Base-by-base conservation (phyloP, 2,797 vertebrate genomes). In the Tauraco hartlaubi region DNA sequence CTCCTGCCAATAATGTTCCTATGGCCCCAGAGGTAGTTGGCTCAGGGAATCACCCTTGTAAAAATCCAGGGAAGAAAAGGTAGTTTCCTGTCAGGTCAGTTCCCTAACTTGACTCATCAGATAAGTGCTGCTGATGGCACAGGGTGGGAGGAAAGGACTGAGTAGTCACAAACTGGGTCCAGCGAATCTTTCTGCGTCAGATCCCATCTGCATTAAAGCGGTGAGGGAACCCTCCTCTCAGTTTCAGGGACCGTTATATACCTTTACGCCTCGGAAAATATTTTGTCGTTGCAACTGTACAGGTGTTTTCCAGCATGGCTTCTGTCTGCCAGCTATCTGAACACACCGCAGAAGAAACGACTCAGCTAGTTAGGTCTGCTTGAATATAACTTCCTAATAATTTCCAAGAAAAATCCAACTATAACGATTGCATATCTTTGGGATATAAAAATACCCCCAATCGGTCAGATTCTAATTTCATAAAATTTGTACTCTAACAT, bases 21-120 rank as follows among this genome's bases (percentile, higher is more conserved):
- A 5, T 2, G 6, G n/a, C 19, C 21, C 17, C 56, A 46, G 7
- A 51, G 29, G 15, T 0, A 49, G 25, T 0, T 28, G 37, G n/a
- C 46, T 56, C 49, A 44, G 18, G 35, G 20, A 62, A 66, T 21
- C 28, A 29, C 8, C 11, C 48, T 37, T 63, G 29, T 12, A 29
- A 92, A 92, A 85, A 51, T 15, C 15, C 58, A 62, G 5, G 63
- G 33, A 49, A 79, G 18, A 69, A 39, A 83, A 69, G 6, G 37
- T 9, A 17, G 29, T 26, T 63, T 68, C 54, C 16, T 17, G 5
- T 25, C 37, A 10, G 15, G 33, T 74, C 44, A 75, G 22, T 15
- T 86, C 54, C 62, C 35, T 26, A 17, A 15, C 51, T 25, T 39
- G 31, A 69, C 33, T 72, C 26, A 41, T 62, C 51, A 44, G 28